Base-by-base conservation (phyloP, 2,113 vertebrate species). In the Xiphorhynchus elegans region DNA sequence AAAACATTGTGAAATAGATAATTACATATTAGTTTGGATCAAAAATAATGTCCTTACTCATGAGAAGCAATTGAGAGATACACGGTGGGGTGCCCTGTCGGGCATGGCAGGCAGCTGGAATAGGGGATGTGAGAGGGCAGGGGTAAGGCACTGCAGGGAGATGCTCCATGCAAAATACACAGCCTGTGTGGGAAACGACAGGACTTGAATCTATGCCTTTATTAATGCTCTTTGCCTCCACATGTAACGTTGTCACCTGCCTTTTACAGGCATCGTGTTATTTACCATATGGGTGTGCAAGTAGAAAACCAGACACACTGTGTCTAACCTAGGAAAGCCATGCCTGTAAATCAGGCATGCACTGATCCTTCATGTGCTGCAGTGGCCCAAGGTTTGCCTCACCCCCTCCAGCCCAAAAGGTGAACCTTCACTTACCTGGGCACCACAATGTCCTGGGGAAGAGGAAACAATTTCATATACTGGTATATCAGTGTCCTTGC, bases 1-100 rank as follows among this genome's bases (percentile, higher is more conserved):
- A 85, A 88, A 89, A 94, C 94, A 96, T 95, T 96, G 92, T 90
- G 96, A 97, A 96, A 96, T 85, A 93, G 81, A 93, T 95, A 95
- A 95, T 95, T 86, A 95, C 87, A 93, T 93, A 88, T 95, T 92
- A 87, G 87, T 95, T 95, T 90, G 58, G 91, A 93, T 96, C 83
- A 94, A 96, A 96, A 97, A 97, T 86, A 87, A 62, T 89, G 93
- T 78, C 94, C 93, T 92, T 90, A 91, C 91, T 97, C 95, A 95
- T 94, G 58, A 90, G 84, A 91, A 93, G 95, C 74, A 90, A 88
- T 93, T 91, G 80, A 96, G 94, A 92, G 93, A 88, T 72, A 70
- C 78, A 63, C 87, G 26, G 74, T 24, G 3, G 91, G 88, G 90
- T 85, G 93, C 81, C 88, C 95, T 59, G 67, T 60, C 23, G 26